Conservation (phyloP, 2,113 vertebrate genomes). For the Balaenoptera acutorostrata region DNA sequence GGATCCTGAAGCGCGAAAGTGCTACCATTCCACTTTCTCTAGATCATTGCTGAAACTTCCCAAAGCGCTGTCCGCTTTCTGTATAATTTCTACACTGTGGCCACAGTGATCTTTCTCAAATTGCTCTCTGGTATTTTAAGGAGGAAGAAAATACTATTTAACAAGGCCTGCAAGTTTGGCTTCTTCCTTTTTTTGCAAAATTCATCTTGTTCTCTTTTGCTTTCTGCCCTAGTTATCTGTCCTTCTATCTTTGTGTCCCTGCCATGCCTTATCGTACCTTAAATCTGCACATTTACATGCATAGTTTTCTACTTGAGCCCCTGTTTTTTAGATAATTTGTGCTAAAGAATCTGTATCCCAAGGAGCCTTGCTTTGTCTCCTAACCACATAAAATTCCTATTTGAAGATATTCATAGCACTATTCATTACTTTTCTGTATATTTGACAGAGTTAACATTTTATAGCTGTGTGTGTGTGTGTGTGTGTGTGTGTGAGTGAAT, state of each 20-base stretch:
- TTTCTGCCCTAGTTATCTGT: not conserved
- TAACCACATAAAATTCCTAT: not conserved
- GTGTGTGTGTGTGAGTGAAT: not conserved
- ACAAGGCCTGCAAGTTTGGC: not conserved
- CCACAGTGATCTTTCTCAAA: not conserved
- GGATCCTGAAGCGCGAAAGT: not conserved
- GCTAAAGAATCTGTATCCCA: not conserved
- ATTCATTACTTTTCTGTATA: not conserved
- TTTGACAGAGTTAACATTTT: not conserved
- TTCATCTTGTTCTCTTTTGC: not conserved
- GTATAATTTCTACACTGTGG: not conserved
- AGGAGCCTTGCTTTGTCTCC: not conserved
- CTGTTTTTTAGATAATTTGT: not conserved
- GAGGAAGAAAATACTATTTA: not conserved
- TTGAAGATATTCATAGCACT: not conserved
- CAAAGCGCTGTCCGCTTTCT: not conserved
- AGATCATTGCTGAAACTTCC: not conserved
- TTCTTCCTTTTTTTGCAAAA: not conserved
- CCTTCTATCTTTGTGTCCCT: not conserved
- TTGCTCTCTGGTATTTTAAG: not conserved
- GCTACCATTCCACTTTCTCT: not conserved
- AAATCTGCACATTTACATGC: not conserved
- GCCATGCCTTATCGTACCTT: not conserved
- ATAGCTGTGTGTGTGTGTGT: not conserved
- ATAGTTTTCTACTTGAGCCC: not conserved